These are phyloP conservation scores for Gobionotothen gibberifrons DNA, from an alignment of 2,797 vertebrate species.

Conservation along the genomic window DNA sequence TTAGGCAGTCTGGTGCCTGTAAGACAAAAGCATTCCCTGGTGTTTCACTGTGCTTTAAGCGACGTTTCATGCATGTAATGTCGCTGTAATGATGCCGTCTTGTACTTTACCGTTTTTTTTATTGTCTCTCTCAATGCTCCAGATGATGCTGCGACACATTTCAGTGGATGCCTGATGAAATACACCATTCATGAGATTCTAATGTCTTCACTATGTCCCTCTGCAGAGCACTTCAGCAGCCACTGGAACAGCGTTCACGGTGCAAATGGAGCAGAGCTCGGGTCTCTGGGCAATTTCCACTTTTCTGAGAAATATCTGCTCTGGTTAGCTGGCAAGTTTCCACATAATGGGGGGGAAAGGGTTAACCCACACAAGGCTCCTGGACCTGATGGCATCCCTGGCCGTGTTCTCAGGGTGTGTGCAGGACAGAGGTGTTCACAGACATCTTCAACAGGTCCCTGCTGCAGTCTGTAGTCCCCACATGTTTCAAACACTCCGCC, in stretches of 20 bases:
- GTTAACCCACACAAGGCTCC: too few relatives aligned
- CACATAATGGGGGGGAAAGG: background rate
- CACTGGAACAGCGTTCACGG: background rate
- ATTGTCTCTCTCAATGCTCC: background rate
- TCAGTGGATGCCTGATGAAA: conserved; percentile 29
- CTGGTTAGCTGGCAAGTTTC: conserved; percentile 7
- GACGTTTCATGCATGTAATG: conserved; percentile 6
- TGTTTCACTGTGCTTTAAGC: conserved; percentile 3
- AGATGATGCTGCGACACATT: conserved; percentile 27
- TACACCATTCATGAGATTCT: conserved; percentile 1
- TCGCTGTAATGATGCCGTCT: background rate
- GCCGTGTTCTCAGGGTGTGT: too few relatives aligned
- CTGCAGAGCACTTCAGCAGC: conserved; percentile 44
- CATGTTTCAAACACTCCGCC: too few relatives aligned
- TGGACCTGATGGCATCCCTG: background rate
- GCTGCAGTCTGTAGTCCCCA: too few relatives aligned
- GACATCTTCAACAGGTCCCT: too few relatives aligned
- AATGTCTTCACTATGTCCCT: conserved; percentile 21
- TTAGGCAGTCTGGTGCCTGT: background rate
- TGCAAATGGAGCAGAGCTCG: conserved; percentile 24
- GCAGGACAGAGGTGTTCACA: too few relatives aligned
- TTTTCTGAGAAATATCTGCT: background rate
- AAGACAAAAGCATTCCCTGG: background rate
- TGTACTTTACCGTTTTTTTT: conserved; percentile 10
- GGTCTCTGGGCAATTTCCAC: conserved; percentile 6